Evolutionary conservation across 2,797 vertebrate species (phyloP), one percentile per base, ranked within the genome.

Genomic region (Odontamblyopus rebecca): DNA sequence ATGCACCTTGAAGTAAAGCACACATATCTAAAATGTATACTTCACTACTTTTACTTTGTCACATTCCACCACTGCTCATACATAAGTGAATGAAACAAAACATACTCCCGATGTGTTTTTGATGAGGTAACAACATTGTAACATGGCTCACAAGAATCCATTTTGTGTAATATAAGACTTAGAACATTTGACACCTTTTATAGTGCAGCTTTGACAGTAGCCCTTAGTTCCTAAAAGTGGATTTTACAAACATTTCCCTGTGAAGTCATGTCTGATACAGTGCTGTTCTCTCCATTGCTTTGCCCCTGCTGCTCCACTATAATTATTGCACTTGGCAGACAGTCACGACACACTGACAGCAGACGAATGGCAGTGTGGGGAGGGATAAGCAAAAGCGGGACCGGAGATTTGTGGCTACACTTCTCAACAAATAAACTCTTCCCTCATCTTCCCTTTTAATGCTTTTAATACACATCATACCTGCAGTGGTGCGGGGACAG

Each of bases 321-420:
- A 89, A 90, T 90, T 90, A 88, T 87, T 87, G 86, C 85, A 81
- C 81, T 88, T 85, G 86, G 86, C 82, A 88, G 89, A 86, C 82
- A 87, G 89, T 90, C 88, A 90, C 86, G 86, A 90, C 82, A 81
- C 85, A 82, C 83, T 68, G 76, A 86, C 83, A 85, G 76, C 86
- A 80, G 82, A 87, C 75, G 60, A 74, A 84, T 88, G 83, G 83
- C 72, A 71, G 71, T 79, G 64, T 54, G 48, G 76, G 79, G 71
- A 80, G 79, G 79, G 72, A 66, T 69, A 65, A 83, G 77, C 60
- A 71, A 79, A 74, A 71, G 66, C 75, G 74, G 77, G 80, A 65
- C 78, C 63, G 59, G 69, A 65, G 71, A 59, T 61, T 57, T 79
- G 64, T 74, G 51, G 65, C 48, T 29, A 27, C 23, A 50, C 15